Evolutionary conservation across 2,888 invertebrate genomes (phyloP).

Genomic region (Heliconius ismenius): DNA sequence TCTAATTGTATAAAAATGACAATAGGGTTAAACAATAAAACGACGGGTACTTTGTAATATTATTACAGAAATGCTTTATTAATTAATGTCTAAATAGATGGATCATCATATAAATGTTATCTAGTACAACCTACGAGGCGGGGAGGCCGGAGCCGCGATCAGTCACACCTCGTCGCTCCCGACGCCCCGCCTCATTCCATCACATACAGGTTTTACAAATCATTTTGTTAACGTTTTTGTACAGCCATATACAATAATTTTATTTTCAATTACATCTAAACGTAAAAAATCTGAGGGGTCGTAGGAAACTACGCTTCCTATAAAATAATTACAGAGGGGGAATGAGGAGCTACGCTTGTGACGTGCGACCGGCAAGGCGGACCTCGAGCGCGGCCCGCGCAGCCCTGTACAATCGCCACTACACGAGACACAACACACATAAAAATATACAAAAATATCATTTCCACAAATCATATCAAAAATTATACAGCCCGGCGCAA

Average conservation of each 20-base stretch:
- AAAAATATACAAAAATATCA: slow-evolving; percentile 82
- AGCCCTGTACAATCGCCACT: slow-evolving; percentile 81
- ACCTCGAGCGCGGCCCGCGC: slow-evolving; percentile 80
- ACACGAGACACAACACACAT: slow-evolving; percentile 76
- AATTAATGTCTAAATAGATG: slow-evolving; percentile 85
- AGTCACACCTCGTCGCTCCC: slow-evolving; percentile 62
- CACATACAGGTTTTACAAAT: slow-evolving; percentile 81
- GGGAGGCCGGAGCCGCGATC: slow-evolving; percentile 66
- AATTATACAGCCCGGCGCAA: slow-evolving; percentile 80
- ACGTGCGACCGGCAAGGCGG: slow-evolving; percentile 78
- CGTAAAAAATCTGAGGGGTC: slow-evolving; percentile 81
- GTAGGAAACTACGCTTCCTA: slow-evolving; percentile 82
- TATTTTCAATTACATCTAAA: slow-evolving; percentile 82
- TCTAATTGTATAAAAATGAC: not conserved
- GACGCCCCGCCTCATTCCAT: slow-evolving; percentile 73
- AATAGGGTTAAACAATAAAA: slow-evolving; percentile 57
- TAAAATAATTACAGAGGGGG: slow-evolving; percentile 80
- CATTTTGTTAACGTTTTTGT: slow-evolving; percentile 81
- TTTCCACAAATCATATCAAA: slow-evolving; percentile 80
- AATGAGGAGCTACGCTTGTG: slow-evolving; percentile 80
- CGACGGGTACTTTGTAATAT: slow-evolving; percentile 76
- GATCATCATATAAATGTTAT: slow-evolving; percentile 83
- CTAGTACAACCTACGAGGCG: slow-evolving; percentile 79
- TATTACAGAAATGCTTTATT: slow-evolving; percentile 86
- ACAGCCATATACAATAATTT: slow-evolving; percentile 83